A percentile compares a stretch with the other conserved stretches of the same genome.
Evolutionary conservation across 1,140 invertebrate species (phyloP).

Genomic region (Drosophila parvula): DNA sequence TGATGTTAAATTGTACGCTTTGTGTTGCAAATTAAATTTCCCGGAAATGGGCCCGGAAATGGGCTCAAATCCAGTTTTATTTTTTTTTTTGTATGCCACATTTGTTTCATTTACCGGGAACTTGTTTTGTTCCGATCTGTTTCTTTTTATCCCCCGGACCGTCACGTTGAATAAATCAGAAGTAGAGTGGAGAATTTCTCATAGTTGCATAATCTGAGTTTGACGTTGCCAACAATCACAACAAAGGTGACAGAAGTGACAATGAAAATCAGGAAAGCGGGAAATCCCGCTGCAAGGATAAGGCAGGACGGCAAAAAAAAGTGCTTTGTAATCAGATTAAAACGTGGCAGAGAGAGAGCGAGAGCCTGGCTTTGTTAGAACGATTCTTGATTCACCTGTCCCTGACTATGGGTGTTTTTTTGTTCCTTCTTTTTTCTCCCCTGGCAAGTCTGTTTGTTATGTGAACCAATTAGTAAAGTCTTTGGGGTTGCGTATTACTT

Average conservation of each 20-base stretch:
- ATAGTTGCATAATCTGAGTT: slow-evolving; percentile 44
- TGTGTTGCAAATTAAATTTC: slow-evolving; percentile 19
- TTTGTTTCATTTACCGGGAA: slow-evolving; percentile 31
- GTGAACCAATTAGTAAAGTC: slow-evolving; percentile 45
- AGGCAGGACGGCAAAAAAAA: slow-evolving; percentile 36
- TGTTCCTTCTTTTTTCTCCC: neutral
- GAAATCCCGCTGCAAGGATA: slow-evolving; percentile 33
- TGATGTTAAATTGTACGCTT: slow-evolving; percentile 11
- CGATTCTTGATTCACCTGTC: slow-evolving; percentile 42
- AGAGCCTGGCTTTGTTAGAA: slow-evolving; percentile 33
- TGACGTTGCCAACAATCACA: slow-evolving; percentile 46
- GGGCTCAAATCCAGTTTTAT: slow-evolving; percentile 13
- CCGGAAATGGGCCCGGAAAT: neutral
- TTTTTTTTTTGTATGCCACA: slow-evolving; percentile 29
- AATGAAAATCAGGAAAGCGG: slow-evolving; percentile 38
- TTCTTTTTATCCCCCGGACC: neutral
- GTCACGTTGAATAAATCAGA: slow-evolving; percentile 33
- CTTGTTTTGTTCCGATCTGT: slow-evolving; percentile 9
- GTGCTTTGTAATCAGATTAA: slow-evolving; percentile 59
- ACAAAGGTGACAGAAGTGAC: slow-evolving; percentile 57
- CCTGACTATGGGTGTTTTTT: neutral
- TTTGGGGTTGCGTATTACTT: slow-evolving; percentile 28
- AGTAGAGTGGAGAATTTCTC: neutral
- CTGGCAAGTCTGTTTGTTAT: slow-evolving; percentile 36
- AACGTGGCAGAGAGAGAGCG: slow-evolving; percentile 7